A percentile compares a stretch with the other conserved stretches of the same genome.
Conservation (phyloP, 1,140 invertebrate genomes). For the Melitaea cinxia region DNA sequence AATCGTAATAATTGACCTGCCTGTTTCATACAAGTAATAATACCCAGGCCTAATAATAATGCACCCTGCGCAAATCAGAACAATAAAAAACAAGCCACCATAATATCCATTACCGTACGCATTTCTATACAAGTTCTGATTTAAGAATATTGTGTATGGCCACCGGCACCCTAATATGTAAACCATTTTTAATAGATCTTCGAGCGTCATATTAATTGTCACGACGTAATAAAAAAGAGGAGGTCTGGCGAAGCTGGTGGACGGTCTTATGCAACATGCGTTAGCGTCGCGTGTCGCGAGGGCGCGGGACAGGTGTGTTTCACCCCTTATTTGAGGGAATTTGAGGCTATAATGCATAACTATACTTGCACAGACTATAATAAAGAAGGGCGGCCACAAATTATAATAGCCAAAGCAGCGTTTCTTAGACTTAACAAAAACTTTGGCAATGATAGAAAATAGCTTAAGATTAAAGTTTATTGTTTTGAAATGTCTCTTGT, state of each 20-base stretch:
- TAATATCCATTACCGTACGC: slow-evolving; percentile 63
- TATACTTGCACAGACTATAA: slow-evolving; percentile 55
- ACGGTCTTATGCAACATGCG: slow-evolving; percentile 54
- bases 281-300: slow-evolving; percentile 71
- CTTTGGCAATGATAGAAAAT: no score
- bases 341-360: slow-evolving; percentile 66
- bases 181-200: slow-evolving; percentile 46
- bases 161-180: slow-evolving; percentile 50
- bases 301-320: slow-evolving; percentile 75
- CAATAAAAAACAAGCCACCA: slow-evolving; percentile 56
- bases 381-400: slow-evolving; percentile 12
- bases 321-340: slow-evolving; percentile 76
- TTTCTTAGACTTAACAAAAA: background rate
- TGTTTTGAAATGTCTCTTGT: no score
- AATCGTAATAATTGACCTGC: background rate
- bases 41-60: slow-evolving; percentile 38
- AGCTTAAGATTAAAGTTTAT: no score
- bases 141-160: slow-evolving; percentile 49
- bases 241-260: slow-evolving; percentile 55
- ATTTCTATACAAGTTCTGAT: slow-evolving; percentile 66
- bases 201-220: background rate
- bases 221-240: background rate
- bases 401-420: background rate
- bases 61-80: slow-evolving; percentile 51
- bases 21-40: slow-evolving; percentile 15